These are phyloP conservation scores for Phrynocephalus guinanensis DNA, from an alignment of 2,797 vertebrate genomes.

Conservation along the genomic window DNA sequence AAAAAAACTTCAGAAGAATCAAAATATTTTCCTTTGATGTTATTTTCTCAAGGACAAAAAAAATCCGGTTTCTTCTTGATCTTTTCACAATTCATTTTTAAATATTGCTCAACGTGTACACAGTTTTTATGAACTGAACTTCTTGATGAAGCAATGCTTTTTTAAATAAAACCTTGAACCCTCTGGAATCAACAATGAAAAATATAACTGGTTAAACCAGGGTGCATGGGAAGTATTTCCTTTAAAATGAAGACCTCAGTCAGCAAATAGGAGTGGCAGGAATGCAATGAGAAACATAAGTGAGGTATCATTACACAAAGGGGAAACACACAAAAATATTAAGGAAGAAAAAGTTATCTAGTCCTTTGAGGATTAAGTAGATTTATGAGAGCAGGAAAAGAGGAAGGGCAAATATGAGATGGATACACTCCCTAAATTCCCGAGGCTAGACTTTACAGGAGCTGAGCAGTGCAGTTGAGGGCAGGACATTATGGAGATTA, in stretches of 20 bases:
- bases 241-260: neutral
- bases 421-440: too few relatives aligned
- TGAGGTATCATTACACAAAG: neutral
- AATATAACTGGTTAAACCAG: neutral
- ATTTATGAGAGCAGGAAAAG: too few relatives aligned
- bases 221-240: too few relatives aligned
- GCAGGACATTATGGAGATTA: too few relatives aligned
- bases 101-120: neutral
- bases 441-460: too few relatives aligned
- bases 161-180: neutral
- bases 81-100: neutral
- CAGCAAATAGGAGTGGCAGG: neutral
- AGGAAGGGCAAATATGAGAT: too few relatives aligned
- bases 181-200: neutral
- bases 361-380: neutral
- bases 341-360: neutral
- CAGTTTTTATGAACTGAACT: neutral
- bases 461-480: too few relatives aligned
- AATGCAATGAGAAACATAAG: neutral
- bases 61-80: neutral
- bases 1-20: neutral
- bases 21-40: neutral
- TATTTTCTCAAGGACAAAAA: neutral
- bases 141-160: neutral
- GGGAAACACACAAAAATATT: neutral